Conservation (phyloP, 2,797 vertebrate genomes). For the Scomberomorus guttatus region DNA sequence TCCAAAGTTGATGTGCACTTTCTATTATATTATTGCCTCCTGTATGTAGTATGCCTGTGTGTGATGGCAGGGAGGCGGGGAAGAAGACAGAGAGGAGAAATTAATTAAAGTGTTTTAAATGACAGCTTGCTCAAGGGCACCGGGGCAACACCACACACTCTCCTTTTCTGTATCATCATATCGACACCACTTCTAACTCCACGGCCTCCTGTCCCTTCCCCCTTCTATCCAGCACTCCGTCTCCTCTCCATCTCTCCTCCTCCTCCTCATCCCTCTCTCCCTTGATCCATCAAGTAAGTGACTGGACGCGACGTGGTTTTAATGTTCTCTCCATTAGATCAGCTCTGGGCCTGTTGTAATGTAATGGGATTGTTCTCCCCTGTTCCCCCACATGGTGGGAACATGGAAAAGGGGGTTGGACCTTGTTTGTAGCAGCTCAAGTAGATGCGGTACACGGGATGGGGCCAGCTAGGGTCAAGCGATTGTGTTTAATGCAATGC, state of each 20-base stretch:
- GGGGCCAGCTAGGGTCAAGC: slow-evolving; percentile 75
- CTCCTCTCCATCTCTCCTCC: slow-evolving; percentile 35
- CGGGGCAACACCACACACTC: slow-evolving; percentile 56
- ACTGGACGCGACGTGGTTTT: slow-evolving; percentile 82
- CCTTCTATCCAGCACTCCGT: slow-evolving; percentile 38
- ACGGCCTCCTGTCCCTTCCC: slow-evolving; percentile 48
- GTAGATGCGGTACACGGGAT: slow-evolving; percentile 67
- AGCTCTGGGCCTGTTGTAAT: slow-evolving; percentile 69
- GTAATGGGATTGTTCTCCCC: slow-evolving; percentile 83
- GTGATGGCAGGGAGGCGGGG: slow-evolving; percentile 50
- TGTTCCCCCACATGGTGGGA: slow-evolving; percentile 57
- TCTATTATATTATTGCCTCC: slow-evolving; percentile 53
- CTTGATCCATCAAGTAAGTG: slow-evolving; percentile 80
- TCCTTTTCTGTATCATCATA: slow-evolving; percentile 60
- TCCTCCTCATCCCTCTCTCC: slow-evolving; percentile 59
- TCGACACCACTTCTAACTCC: slow-evolving; percentile 58
- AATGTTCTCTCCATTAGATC: slow-evolving; percentile 84
- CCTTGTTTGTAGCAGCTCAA: slow-evolving; percentile 72
- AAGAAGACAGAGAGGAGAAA: slow-evolving; percentile 69
- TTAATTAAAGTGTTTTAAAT: slow-evolving; percentile 87
- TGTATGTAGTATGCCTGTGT: slow-evolving; percentile 56
- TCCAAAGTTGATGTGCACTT: slow-evolving; percentile 55
- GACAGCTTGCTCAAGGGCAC: slow-evolving; percentile 87
- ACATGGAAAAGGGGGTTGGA: slow-evolving; percentile 50
- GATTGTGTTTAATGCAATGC: slow-evolving; percentile 84